Percentiles rank a stretch among this genome's conserved stretches.
phyloP scores from a whole-genome alignment of 2,113 vertebrate genomes.

The Piprites chloris region DNA sequence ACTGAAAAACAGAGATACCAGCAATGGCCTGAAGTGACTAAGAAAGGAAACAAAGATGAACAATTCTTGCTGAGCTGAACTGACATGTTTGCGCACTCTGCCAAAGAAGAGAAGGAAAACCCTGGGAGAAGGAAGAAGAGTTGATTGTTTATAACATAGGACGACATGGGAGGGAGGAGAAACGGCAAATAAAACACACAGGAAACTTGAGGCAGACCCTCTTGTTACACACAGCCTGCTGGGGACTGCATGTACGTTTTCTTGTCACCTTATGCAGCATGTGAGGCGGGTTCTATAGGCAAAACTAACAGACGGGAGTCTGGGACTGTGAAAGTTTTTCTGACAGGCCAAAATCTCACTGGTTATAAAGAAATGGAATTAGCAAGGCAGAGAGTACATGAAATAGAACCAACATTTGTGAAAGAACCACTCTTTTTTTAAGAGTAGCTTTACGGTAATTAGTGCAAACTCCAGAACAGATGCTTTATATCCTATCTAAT shows the following conservation, averaged over 20 bases:
- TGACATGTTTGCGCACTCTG: background rate
- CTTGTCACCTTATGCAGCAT: background rate
- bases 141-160: background rate
- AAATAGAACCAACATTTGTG: background rate
- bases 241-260: fast-evolving
- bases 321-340: background rate
- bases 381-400: background rate
- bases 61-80: background rate
- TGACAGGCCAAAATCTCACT: background rate
- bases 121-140: background rate
- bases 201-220: background rate
- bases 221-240: background rate
- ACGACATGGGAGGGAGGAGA: background rate
- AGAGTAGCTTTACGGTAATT: background rate
- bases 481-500: background rate
- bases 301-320: background rate
- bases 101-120: background rate
- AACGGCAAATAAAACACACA: fast-evolving
- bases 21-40: background rate
- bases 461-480: background rate
- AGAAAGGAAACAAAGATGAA: background rate
- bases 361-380: background rate
- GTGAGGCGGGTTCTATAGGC: background rate
- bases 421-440: background rate
- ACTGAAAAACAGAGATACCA: background rate